Conservation (phyloP, 2,797 vertebrate genomes). For the Hylomyscus alleni region DNA sequence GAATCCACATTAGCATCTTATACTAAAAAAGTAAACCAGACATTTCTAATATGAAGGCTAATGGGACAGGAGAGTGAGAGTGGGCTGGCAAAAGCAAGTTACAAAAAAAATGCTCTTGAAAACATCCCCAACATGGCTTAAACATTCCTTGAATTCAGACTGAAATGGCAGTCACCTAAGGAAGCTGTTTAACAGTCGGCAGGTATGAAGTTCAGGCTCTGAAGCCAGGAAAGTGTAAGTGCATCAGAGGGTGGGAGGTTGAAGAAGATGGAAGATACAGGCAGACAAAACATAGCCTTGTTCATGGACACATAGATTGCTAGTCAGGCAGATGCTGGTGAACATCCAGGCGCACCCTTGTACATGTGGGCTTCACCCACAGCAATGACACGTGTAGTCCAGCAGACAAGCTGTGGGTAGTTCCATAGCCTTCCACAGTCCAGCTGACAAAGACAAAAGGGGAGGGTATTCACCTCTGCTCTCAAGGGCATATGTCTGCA, state of each 20-base stretch:
- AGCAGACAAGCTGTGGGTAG: not conserved
- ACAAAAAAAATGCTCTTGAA: not conserved
- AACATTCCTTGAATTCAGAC: not conserved
- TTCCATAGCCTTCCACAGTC: not conserved
- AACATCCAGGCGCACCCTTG: not conserved
- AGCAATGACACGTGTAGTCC: not conserved
- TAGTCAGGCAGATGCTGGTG: not conserved
- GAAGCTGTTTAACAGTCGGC: not conserved
- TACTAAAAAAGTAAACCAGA: not conserved
- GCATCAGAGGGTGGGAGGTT: not conserved
- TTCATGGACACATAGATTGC: not conserved
- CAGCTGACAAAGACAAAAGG: not conserved
- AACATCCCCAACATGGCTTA: not conserved
- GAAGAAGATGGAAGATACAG: not conserved
- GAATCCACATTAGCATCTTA: conserved; percentile 2
- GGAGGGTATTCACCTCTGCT: not conserved
- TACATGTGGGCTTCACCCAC: not conserved
- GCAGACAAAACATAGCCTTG: not conserved
- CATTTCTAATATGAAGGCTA: not conserved
- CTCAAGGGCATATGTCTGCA: not conserved
- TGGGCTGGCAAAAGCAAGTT: not conserved
- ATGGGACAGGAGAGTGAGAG: too few species aligned
- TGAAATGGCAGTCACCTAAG: not conserved
- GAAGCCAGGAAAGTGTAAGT: not conserved
- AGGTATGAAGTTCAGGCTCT: not conserved